phyloP scores from a whole-genome alignment of 2,113 vertebrate species.

The Apus apus region DNA sequence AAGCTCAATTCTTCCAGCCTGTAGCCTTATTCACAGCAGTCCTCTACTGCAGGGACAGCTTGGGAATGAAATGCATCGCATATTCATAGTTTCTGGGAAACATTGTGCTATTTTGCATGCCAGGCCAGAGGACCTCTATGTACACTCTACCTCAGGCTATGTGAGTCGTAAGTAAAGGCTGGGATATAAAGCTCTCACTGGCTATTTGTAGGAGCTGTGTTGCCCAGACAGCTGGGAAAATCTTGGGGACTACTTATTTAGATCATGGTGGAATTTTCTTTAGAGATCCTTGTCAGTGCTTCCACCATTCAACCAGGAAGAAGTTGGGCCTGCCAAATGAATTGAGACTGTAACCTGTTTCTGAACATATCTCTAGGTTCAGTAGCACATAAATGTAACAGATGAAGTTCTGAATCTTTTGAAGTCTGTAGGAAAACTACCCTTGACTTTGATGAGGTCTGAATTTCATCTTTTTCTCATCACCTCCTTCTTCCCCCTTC shows the following conservation, averaged over 20 bases:
- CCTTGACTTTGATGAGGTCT: slow-evolving; percentile 53
- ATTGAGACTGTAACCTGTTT: slow-evolving; percentile 49
- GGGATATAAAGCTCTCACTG: neutral
- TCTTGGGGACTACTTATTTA: neutral
- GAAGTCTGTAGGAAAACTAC: slow-evolving; percentile 53
- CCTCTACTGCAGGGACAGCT: neutral
- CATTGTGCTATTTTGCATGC: neutral
- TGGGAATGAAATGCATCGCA: neutral
- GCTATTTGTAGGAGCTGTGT: neutral
- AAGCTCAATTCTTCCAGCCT: neutral
- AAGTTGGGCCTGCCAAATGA: slow-evolving; percentile 30
- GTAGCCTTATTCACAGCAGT: neutral
- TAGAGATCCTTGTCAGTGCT: slow-evolving; percentile 41
- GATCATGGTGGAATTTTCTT: slow-evolving; percentile 20
- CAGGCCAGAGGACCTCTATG: neutral
- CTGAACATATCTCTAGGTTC: slow-evolving; percentile 11
- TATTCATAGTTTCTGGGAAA: neutral
- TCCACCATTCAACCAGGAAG: slow-evolving; percentile 45
- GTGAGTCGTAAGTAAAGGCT: neutral
- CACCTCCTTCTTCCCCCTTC: slow-evolving; percentile 3
- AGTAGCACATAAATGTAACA: slow-evolving; percentile 25
- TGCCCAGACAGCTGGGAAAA: neutral
- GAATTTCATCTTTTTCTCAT: slow-evolving; percentile 49
- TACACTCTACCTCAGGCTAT: neutral
- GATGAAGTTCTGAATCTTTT: slow-evolving; percentile 36